Evolutionary conservation across 2,797 vertebrate genomes (phyloP), one percentile per base, ranked within the genome.

Genomic region (Arctocebus calabarensis): DNA sequence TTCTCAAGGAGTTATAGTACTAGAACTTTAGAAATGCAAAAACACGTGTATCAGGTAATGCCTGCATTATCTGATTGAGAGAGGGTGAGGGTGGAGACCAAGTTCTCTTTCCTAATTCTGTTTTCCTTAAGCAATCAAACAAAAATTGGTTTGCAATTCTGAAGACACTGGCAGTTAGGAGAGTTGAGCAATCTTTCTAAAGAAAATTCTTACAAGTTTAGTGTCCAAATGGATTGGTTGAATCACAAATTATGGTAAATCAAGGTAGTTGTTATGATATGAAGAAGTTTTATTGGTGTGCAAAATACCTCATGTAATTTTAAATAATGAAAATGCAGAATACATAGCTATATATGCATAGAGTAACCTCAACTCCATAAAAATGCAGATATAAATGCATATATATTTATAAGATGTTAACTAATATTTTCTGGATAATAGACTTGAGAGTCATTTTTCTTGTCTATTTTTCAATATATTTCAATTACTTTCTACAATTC

Each of bases 391-490:
- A 14, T 82, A 23, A 84, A 7, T 25, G 40, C 40, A 40, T 40
- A 40, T 40, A 40, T 40, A 40, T 40, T 40, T 40, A 40, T 40
- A 84, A 92, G 37, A 77, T 43, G 22, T 77, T 81, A 48, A 61
- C 75, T 23, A 27, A 87, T 55, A 52, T 45, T 59, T 92, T 78
- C 52, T 91, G 32, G 4, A 11, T 48, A 12, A 37, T 34, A 5
- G 48, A 23, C n/a, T 22, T 45, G 10, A 16, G 7, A 68, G 27
- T 45, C 43, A 34, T 62, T 81, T 85, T 48, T 66, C 93, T 97
- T 97, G 97, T 59, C 12, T 84, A 3, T 23, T 73, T 95, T 89
- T 83, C 68, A 68, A 34, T 52, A 61, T n/a, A 19, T 90, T 90
- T 92, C 93, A 96, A 37, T 73, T 91, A 25, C 86, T 92, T 94